phyloP scores from a whole-genome alignment of 2,888 invertebrate species.

The Plemyria rubiginata region DNA sequence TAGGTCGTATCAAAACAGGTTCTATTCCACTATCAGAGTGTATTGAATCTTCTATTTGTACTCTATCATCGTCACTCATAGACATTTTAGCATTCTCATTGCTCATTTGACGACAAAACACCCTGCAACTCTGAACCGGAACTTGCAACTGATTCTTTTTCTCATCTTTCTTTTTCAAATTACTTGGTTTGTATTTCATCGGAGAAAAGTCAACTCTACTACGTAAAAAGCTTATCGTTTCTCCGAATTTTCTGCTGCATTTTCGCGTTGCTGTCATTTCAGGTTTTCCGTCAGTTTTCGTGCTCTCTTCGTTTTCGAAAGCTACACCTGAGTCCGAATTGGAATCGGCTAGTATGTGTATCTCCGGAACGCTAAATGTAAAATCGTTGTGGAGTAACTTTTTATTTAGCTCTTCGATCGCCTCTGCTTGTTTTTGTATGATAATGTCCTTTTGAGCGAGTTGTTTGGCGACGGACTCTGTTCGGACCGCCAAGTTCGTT shows the following conservation, averaged over 20 bases:
- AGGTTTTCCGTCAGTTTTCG: constrained; percentile 60
- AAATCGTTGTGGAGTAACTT: constrained; percentile 60
- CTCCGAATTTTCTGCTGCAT: constrained; percentile 75
- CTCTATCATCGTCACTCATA: constrained; percentile 71
- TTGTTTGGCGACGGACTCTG: constrained; percentile 71
- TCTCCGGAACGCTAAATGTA: constrained; percentile 61
- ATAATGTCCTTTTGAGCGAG: constrained; percentile 73
- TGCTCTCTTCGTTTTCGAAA: constrained; percentile 70
- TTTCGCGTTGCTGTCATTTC: constrained; percentile 70
- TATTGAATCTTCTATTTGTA: constrained; percentile 56
- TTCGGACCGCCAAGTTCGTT: constrained; percentile 71
- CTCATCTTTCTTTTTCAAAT: constrained; percentile 71
- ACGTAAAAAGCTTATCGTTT: constrained; percentile 76
- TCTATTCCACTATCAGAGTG: constrained; percentile 66
- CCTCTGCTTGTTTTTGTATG: constrained; percentile 67
- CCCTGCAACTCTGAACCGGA: constrained; percentile 57
- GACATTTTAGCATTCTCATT: constrained; percentile 57
- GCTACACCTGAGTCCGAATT: constrained; percentile 80
- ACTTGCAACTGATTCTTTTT: constrained; percentile 71
- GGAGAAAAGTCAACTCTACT: constrained; percentile 77
- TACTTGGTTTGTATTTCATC: constrained; percentile 76
- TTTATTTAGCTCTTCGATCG: constrained; percentile 69
- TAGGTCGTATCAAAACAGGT: constrained; percentile 66
- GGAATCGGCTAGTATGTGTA: constrained; percentile 69
- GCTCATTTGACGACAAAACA: constrained; percentile 61